A percentile compares a stretch with the other conserved stretches of the same genome.
These are phyloP conservation scores for Alligator mississippiensis DNA, from an alignment of 2,113 vertebrate genomes.

Conservation along the genomic window DNA sequence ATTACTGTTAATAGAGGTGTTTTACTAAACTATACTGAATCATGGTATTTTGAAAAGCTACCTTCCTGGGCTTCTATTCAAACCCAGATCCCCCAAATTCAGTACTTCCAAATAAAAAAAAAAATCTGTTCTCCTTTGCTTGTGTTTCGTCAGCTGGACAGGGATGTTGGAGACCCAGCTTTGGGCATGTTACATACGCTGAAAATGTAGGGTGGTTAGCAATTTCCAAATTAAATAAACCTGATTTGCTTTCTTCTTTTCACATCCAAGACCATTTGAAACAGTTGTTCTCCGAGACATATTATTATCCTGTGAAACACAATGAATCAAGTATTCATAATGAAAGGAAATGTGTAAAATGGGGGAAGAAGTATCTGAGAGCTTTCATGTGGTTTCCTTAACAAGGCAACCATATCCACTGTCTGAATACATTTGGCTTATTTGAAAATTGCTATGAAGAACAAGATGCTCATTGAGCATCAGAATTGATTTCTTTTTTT, in stretches of 20 bases:
- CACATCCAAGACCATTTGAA: background rate
- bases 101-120: slow-evolving; percentile 9
- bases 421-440: background rate
- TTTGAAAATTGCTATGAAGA: background rate
- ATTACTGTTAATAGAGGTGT: background rate
- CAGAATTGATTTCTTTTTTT: background rate
- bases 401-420: background rate
- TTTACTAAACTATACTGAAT: background rate
- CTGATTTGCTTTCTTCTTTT: background rate
- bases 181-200: background rate
- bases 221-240: background rate
- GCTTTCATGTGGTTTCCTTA: background rate
- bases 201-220: background rate
- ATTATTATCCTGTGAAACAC: background rate
- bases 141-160: background rate
- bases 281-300: background rate
- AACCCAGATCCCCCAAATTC: background rate
- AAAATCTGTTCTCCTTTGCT: background rate
- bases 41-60: background rate
- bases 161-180: background rate
- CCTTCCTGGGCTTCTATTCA: background rate
- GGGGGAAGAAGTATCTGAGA: background rate
- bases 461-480: slow-evolving; percentile 10
- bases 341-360: background rate
- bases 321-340: background rate